These are phyloP conservation scores for Perodicticus potto DNA, from an alignment of 2,797 vertebrate genomes.

Conservation along the genomic window DNA sequence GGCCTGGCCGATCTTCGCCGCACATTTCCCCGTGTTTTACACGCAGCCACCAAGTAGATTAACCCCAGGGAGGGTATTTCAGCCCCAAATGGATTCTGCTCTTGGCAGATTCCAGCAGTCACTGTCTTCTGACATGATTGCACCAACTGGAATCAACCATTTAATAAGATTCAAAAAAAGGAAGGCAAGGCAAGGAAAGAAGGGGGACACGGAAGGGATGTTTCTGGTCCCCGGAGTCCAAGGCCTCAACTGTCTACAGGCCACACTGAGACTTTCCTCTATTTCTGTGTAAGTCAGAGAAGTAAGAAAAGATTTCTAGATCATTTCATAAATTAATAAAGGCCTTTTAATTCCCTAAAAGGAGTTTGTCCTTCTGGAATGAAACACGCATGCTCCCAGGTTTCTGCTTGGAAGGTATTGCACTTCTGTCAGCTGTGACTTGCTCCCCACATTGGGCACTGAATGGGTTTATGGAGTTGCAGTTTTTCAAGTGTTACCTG, in stretches of 20 bases:
- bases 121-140: constrained; percentile 49
- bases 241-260: background rate
- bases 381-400: constrained; percentile 15
- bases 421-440: constrained; percentile 72
- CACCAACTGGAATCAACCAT: constrained; percentile 43
- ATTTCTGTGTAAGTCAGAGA: background rate
- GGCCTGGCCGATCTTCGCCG: background rate
- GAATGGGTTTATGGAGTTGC: constrained; percentile 70
- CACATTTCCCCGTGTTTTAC: background rate
- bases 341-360: constrained; percentile 60
- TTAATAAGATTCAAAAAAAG: constrained; percentile 47
- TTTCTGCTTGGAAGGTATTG: constrained; percentile 54
- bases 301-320: background rate
- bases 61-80: background rate
- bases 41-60: constrained; percentile 16
- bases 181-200: no score
- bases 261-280: background rate
- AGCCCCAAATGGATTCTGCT: constrained; percentile 38
- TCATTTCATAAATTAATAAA: background rate
- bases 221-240: background rate
- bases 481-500: constrained; percentile 62
- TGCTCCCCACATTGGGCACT: background rate
- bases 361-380: constrained; percentile 56
- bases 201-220: background rate
- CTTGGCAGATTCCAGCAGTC: constrained; percentile 14